phyloP scores from a whole-genome alignment of 2,113 vertebrate genomes.

The Papio anubis region DNA sequence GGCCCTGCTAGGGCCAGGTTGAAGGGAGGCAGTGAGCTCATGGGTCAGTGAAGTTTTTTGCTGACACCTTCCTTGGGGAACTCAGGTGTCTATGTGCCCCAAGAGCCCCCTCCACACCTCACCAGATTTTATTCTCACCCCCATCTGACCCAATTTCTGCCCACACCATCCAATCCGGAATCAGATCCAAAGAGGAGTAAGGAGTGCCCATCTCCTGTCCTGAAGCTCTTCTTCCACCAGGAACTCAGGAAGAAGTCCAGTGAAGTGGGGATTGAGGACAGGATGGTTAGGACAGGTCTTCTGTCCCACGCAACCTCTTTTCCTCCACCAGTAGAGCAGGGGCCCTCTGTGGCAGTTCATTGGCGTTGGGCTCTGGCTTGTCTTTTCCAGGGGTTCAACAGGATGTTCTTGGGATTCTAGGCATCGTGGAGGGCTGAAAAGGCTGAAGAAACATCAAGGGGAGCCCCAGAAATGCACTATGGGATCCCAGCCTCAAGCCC shows the following conservation, averaged over 20 bases:
- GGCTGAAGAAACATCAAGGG: neutral
- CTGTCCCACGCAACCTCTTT: no score
- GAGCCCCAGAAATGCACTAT: neutral
- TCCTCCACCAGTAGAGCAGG: neutral
- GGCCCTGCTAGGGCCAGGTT: neutral
- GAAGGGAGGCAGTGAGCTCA: no score
- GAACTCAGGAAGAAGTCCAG: neutral
- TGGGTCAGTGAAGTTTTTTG: neutral
- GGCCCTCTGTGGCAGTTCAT: neutral
- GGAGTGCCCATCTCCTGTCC: no score
- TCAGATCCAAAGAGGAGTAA: neutral
- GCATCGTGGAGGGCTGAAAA: neutral
- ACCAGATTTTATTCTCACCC: neutral
- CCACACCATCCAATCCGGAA: neutral
- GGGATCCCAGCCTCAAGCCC: neutral
- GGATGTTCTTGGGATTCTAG: neutral
- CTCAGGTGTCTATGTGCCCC: neutral
- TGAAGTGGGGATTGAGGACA: neutral
- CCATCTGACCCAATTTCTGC: neutral
- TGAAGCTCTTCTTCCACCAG: no score
- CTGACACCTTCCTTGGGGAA: neutral
- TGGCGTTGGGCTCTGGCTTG: no score
- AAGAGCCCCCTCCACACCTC: neutral
- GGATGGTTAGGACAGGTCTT: neutral
- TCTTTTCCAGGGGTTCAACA: neutral